Percentiles rank a stretch among this genome's conserved stretches.
These are phyloP conservation scores for Teleogryllus occipitalis DNA, from an alignment of 1,140 invertebrate species.

Conservation along the genomic window DNA sequence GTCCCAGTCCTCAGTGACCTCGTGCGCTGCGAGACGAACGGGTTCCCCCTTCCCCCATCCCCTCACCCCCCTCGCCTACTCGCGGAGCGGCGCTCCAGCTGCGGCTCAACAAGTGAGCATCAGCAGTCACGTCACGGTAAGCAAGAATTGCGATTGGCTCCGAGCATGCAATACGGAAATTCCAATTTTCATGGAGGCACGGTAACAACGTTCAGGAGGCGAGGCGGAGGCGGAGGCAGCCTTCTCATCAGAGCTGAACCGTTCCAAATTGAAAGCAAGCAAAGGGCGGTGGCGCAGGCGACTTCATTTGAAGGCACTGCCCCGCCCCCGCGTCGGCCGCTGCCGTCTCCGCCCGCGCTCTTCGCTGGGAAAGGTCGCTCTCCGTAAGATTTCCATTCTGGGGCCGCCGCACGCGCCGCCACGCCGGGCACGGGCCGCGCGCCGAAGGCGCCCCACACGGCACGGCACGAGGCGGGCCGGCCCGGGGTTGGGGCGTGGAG, in stretches of 20 bases:
- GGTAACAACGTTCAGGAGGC: not conserved
- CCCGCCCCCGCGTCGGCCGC: too few species aligned
- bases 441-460: too few species aligned
- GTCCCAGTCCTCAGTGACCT: not conserved
- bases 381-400: too few species aligned
- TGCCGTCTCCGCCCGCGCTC: too few species aligned
- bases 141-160: not conserved
- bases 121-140: not conserved
- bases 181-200: not conserved
- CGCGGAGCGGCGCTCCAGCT: not conserved
- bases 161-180: constrained; percentile 1
- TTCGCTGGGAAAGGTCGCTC: too few species aligned
- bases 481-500: too few species aligned
- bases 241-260: not conserved
- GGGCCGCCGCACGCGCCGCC: too few species aligned
- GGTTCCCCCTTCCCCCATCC: too few species aligned
- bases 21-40: not conserved
- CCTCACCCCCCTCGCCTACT: not conserved
- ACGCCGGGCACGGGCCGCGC: too few species aligned
- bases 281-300: not conserved
- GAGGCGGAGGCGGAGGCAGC: not conserved
- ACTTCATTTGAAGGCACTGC: not conserved
- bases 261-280: not conserved
- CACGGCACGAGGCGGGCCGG: too few species aligned
- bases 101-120: not conserved